phyloP scores from a whole-genome alignment of 1,140 invertebrate species.

The Nephila pilipes region DNA sequence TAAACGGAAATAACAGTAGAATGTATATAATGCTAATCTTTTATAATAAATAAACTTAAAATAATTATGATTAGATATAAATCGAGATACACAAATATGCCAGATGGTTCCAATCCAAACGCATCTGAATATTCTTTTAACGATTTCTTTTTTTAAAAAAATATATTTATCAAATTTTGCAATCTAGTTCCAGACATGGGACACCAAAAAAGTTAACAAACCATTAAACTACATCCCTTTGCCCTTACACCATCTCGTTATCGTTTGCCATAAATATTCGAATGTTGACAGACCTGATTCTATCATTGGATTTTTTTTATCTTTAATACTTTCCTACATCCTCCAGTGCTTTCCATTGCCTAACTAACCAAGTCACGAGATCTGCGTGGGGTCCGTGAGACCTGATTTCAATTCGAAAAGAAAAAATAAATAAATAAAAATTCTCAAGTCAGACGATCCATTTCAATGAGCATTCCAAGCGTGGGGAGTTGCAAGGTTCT shows the following conservation, averaged over 20 bases:
- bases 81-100: too few relatives aligned
- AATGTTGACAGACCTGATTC: not conserved
- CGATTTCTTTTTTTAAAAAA: too few relatives aligned
- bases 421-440: not conserved
- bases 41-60: too few relatives aligned
- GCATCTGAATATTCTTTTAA: too few relatives aligned
- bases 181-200: too few relatives aligned
- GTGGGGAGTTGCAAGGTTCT: conserved; percentile 23
- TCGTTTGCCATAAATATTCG: not conserved
- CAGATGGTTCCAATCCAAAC: too few relatives aligned
- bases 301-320: not conserved
- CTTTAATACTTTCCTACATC: not conserved
- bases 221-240: not conserved
- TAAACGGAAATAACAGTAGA: too few relatives aligned
- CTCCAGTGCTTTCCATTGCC: not conserved
- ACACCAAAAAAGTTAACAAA: too few relatives aligned
- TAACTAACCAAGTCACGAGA: conserved; percentile 17
- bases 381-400: conserved; percentile 7
- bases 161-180: too few relatives aligned
- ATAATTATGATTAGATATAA: too few relatives aligned
- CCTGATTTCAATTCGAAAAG: conserved; percentile 24
- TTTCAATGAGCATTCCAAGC: conserved; percentile 5
- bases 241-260: not conserved
- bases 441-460: not conserved
- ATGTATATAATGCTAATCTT: too few relatives aligned